These are phyloP conservation scores for Chrysotoxum bicinctum DNA, from an alignment of 2,888 invertebrate species.

Conservation along the genomic window DNA sequence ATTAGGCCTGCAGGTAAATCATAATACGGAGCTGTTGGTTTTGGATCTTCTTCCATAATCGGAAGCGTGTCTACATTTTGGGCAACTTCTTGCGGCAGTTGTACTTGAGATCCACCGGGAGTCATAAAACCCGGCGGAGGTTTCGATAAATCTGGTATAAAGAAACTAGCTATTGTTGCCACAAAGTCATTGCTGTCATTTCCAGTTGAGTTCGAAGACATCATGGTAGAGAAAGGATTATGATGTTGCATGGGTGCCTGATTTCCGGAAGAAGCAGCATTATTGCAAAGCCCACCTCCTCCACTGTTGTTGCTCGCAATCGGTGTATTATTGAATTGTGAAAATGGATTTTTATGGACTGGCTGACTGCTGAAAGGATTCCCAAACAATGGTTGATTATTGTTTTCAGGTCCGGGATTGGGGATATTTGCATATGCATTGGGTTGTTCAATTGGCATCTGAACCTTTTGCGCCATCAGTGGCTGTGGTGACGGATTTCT, in stretches of 20 bases:
- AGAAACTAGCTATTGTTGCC: conserved; percentile 83
- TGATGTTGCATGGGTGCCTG: conserved; percentile 55
- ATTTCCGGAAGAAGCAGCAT: conserved; percentile 72
- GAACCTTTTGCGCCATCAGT: conserved; percentile 81
- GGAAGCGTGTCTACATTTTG: conserved; percentile 59
- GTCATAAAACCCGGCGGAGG: conserved; percentile 91
- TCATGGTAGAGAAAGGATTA: conserved; percentile 50
- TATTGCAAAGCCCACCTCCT: conserved; percentile 81
- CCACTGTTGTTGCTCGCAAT: conserved; percentile 82
- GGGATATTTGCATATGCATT: conserved; percentile 33
- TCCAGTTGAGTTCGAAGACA: conserved; percentile 16
- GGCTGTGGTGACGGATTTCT: conserved; percentile 77
- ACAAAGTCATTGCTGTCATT: conserved; percentile 77
- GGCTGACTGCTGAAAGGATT: conserved; percentile 46
- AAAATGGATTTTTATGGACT: conserved; percentile 58
- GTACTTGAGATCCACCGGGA: conserved; percentile 61
- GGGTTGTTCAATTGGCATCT: conserved; percentile 77
- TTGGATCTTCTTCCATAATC: conserved; percentile 86
- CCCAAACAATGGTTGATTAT: conserved; percentile 64
- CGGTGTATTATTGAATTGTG: conserved; percentile 47
- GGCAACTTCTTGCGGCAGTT: conserved; percentile 37
- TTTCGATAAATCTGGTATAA: conserved; percentile 91
- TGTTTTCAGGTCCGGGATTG: conserved; percentile 60
- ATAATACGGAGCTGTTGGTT: conserved; percentile 96
- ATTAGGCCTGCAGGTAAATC: conserved; percentile 98